Evolutionary conservation across 1,140 invertebrate species (phyloP), one percentile per base, ranked within the genome.

Genomic region (Bombus waltoni): DNA sequence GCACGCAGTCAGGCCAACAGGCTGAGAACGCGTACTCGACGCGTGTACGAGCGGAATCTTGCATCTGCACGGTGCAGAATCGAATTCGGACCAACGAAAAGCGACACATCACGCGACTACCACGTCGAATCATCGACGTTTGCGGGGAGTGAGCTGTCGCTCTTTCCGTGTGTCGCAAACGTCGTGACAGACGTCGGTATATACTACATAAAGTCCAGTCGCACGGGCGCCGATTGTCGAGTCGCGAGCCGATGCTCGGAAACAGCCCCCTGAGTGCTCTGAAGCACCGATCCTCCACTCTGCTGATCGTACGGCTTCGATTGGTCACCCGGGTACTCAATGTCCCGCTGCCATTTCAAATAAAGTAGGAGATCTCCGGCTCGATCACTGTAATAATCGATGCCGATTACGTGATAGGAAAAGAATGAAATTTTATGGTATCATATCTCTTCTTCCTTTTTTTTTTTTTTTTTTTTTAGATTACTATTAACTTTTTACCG

Each of bases 91-190:
- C 8, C 53, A 59, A n/a, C 32, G 62, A n/a, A 80, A 80, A 80
- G 40, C 85, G 80, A 83, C 4, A 53, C 44, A 15, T 38, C 47
- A 40, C 72, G 38, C 40, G 53, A 32, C 38, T 47, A 35, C 75
- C 15, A 38, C 65, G 15, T 15, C 38, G 2, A 68, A 57, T 79
- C 82, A 68, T 71, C 82, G 76, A 53, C 81, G 62, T 42, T 76
- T 65, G 28, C 44, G 9, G 62, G 13, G 59, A 38, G 40, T 1
- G 32, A 76, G 74, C 74, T 35, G 35, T 18, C 35, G 40, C 53
- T 38, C 13, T 62, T 11, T n/a, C n/a, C 75, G 13, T 38, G 38
- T 78, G 40, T 35, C 35, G 78, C 35, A n/a, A 66, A 70, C 42
- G 65, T 53, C 78, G 65, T 66, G 42, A 44, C 77, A 62, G 25